Percentiles rank a stretch among this genome's conserved stretches.
Evolutionary conservation across 2,113 vertebrate species (phyloP).

Genomic region (Aegithalos caudatus): DNA sequence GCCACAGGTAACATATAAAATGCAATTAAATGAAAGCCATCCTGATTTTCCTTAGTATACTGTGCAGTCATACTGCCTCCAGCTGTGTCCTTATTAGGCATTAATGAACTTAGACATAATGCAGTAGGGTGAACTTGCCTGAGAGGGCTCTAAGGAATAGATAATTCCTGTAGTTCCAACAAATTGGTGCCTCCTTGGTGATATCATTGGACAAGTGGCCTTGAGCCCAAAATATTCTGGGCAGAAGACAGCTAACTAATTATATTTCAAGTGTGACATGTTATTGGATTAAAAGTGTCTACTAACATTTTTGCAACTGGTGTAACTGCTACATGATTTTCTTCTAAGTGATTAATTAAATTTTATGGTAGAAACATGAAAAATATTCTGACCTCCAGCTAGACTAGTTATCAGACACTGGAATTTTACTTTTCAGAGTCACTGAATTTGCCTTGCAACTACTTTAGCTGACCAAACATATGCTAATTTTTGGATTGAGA

Average conservation of each 20-base stretch:
- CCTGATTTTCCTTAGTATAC: neutral
- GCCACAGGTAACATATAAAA: neutral
- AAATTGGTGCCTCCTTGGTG: neutral
- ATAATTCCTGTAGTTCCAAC: neutral
- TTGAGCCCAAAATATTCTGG: neutral
- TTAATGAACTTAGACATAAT: neutral
- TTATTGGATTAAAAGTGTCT: neutral
- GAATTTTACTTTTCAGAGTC: neutral
- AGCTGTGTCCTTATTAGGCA: neutral
- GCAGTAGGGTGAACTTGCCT: neutral
- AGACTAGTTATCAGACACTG: neutral
- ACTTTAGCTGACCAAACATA: neutral
- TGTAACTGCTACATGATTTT: neutral
- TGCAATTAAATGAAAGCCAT: neutral
- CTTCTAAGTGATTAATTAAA: neutral
- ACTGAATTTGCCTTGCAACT: neutral
- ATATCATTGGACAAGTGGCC: neutral
- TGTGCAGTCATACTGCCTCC: neutral
- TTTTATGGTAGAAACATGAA: neutral
- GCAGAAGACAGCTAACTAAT: neutral
- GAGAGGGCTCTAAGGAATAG: neutral
- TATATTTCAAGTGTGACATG: neutral
- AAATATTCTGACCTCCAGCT: neutral
- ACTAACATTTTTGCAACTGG: neutral
- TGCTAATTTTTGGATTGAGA: neutral